Evolutionary conservation across 2,797 vertebrate species (phyloP).

Genomic region (Pteronotus mesoamericanus): DNA sequence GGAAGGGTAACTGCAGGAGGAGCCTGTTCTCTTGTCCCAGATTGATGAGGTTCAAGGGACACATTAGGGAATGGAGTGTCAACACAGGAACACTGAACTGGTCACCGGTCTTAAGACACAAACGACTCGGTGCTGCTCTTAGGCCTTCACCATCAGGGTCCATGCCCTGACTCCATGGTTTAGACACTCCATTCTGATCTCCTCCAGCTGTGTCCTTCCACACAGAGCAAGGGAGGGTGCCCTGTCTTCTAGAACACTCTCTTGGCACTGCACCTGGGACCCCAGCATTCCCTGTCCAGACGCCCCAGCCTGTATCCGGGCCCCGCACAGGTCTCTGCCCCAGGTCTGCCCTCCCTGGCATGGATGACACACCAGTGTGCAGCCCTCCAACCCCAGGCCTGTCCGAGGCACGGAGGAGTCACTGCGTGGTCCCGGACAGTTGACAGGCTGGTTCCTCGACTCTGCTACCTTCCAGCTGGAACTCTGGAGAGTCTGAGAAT

Average conservation of each 20-base stretch:
- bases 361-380: neutral
- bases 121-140: neutral
- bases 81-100: neutral
- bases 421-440: no score
- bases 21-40: neutral
- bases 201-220: neutral
- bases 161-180: neutral
- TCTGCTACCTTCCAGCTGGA: neutral
- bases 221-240: neutral
- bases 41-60: neutral
- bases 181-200: neutral
- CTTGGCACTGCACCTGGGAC: neutral
- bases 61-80: neutral
- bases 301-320: no score
- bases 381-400: neutral
- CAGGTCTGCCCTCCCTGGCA: neutral
- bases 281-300: neutral
- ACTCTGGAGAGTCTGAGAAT: neutral
- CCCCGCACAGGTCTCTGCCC: rapidly evolving
- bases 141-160: neutral
- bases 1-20: neutral
- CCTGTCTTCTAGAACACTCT: slow-evolving; percentile 16
- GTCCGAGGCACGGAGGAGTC: neutral
- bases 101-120: neutral
- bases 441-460: neutral